These are phyloP conservation scores for Cheilosia vernalis DNA, from an alignment of 2,888 invertebrate species.

Conservation along the genomic window DNA sequence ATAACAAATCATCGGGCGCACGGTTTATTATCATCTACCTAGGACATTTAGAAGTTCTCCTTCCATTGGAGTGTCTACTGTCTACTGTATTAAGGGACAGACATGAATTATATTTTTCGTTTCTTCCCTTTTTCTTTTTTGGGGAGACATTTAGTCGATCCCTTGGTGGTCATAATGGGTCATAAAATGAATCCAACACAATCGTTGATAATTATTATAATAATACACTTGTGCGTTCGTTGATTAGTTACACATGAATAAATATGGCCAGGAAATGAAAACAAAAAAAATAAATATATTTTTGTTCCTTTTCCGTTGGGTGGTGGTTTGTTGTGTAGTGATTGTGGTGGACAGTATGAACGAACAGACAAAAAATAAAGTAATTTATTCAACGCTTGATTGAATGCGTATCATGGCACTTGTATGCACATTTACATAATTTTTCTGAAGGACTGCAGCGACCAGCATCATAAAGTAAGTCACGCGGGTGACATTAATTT, in stretches of 20 bases:
- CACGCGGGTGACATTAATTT: slow-evolving; percentile 58
- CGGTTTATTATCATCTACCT: slow-evolving; percentile 64
- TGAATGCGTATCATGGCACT: slow-evolving; percentile 66
- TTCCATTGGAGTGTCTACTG: slow-evolving; percentile 45
- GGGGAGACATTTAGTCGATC: slow-evolving; percentile 48
- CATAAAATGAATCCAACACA: slow-evolving; percentile 76
- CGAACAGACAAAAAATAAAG: slow-evolving; percentile 10
- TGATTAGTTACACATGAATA: slow-evolving; percentile 75
- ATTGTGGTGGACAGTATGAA: slow-evolving; percentile 49
- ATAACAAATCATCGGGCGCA: slow-evolving; percentile 70
- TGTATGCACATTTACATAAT: slow-evolving; percentile 69
- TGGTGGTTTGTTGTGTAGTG: slow-evolving; percentile 9
- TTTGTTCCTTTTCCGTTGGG: slow-evolving; percentile 20
- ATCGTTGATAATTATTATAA: slow-evolving; percentile 75
- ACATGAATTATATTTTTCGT: slow-evolving; percentile 52
- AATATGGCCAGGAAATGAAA: slow-evolving; percentile 63
- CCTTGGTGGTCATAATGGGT: slow-evolving; percentile 75
- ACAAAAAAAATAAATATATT: background rate
- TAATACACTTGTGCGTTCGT: slow-evolving; percentile 74
- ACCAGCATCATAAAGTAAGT: slow-evolving; percentile 65
- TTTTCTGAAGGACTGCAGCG: slow-evolving; percentile 12
- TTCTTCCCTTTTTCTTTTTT: slow-evolving; percentile 3
- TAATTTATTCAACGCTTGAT: slow-evolving; percentile 70
- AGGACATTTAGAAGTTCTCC: slow-evolving; percentile 62
- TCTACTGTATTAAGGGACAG: slow-evolving; percentile 20